Conservation (phyloP, 1,140 invertebrate species). For the Pseudomyrmex gracilis region DNA sequence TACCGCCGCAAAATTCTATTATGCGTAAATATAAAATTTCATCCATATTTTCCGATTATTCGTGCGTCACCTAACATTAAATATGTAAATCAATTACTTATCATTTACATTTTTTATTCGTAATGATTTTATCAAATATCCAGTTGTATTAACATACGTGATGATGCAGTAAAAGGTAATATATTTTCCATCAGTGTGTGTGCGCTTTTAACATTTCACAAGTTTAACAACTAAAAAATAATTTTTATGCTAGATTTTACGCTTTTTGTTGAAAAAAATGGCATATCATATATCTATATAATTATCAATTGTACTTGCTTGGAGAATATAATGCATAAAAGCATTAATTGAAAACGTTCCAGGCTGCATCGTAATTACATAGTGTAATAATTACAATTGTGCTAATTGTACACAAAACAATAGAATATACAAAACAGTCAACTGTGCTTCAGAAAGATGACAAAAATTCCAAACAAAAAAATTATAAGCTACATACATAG, state of each 20-base stretch:
- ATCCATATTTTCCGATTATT: constrained; percentile 62
- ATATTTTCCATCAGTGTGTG: constrained; percentile 57
- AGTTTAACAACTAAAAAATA: constrained; percentile 52
- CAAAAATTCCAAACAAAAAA: no score
- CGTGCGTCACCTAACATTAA: constrained; percentile 59
- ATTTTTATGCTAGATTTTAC: constrained; percentile 52
- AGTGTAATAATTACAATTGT: not conserved
- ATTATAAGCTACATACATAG: not conserved
- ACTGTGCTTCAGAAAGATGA: not conserved
- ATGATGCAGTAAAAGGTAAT: constrained; percentile 62
- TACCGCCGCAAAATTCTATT: constrained; percentile 59
- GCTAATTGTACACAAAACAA: not conserved
- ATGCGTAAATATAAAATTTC: constrained; percentile 63
- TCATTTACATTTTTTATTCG: constrained; percentile 61
- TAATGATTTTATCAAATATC: constrained; percentile 63
- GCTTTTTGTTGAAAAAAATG: constrained; percentile 26
- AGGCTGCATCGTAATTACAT: not conserved
- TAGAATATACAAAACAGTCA: not conserved
- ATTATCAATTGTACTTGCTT: constrained; percentile 6
- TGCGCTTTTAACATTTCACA: constrained; percentile 57
- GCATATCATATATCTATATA: constrained; percentile 6
- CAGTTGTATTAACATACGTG: constrained; percentile 62
- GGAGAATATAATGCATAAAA: constrained; percentile 8
- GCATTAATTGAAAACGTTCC: constrained; percentile 4
- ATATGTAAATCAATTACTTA: constrained; percentile 63